These are phyloP conservation scores for Rhinichthys klamathensis DNA, from an alignment of 2,113 vertebrate genomes.

Conservation along the genomic window DNA sequence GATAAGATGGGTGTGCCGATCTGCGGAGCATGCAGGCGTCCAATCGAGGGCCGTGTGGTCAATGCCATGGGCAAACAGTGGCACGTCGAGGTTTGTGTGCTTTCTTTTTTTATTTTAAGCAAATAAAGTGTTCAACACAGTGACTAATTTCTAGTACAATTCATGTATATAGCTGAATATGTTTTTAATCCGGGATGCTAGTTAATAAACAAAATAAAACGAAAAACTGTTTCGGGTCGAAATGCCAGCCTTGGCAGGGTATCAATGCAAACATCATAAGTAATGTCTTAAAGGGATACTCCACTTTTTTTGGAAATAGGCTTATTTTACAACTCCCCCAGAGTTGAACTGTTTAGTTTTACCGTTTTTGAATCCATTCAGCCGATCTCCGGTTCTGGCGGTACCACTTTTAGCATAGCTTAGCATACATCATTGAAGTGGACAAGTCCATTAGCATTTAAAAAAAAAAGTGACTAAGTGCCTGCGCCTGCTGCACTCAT, in stretches of 20 bases:
- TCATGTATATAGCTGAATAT: background rate
- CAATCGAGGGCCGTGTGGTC: slow-evolving; percentile 96
- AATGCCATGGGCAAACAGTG: slow-evolving; percentile 99
- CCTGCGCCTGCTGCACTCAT: no score
- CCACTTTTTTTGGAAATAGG: no score
- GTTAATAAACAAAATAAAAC: no score
- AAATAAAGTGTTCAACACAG: background rate
- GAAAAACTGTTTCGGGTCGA: background rate
- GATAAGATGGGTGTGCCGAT: slow-evolving; percentile 99
- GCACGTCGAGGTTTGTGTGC: slow-evolving; percentile 91
- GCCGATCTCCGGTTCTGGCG: no score
- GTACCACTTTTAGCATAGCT: no score
- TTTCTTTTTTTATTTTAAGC: background rate
- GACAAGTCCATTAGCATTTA: no score
- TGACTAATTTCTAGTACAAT: background rate
- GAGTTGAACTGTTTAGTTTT: no score
- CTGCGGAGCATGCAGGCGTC: slow-evolving; percentile 94
- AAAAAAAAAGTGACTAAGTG: no score
- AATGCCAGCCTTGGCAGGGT: background rate
- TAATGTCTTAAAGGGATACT: background rate
- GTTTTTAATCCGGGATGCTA: background rate
- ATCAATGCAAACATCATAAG: background rate
- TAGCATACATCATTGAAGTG: no score
- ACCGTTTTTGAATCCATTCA: no score
- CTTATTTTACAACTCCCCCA: no score